Percentiles rank a stretch among this genome's conserved stretches.
Evolutionary conservation across 2,797 vertebrate species (phyloP).

Genomic region (Lutjanus argentimaculatus): DNA sequence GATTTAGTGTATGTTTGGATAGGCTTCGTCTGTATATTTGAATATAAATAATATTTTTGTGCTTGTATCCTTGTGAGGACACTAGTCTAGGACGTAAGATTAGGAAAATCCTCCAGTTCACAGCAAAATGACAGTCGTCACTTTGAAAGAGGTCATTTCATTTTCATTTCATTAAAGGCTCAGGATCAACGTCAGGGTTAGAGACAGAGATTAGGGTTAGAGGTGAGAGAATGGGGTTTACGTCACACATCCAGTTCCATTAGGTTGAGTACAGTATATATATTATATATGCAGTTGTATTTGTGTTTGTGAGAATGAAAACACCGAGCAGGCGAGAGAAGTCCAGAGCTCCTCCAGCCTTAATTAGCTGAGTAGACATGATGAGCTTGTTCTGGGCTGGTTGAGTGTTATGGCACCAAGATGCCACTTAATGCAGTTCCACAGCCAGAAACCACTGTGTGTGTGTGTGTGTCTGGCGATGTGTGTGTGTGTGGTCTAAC

Average conservation of each 20-base stretch:
- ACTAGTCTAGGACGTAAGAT: conserved; percentile 31
- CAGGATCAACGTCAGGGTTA: not conserved
- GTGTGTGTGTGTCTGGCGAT: conserved; percentile 26
- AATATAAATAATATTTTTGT: conserved; percentile 19
- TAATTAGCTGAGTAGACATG: conserved; percentile 69
- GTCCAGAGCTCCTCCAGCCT: conserved; percentile 42
- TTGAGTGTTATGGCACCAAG: conserved; percentile 38
- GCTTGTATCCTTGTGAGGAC: conserved; percentile 50
- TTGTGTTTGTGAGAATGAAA: conserved; percentile 43
- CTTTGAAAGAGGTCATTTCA: conserved; percentile 28
- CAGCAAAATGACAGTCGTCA: conserved; percentile 25
- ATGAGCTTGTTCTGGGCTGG: conserved; percentile 38
- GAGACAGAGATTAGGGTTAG: conserved; percentile 8
- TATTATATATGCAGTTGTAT: conserved; percentile 21
- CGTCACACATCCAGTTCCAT: not conserved
- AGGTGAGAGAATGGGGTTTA: conserved; percentile 16
- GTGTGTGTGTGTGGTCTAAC: conserved; percentile 23
- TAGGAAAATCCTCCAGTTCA: conserved; percentile 30
- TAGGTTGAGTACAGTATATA: not conserved
- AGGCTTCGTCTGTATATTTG: conserved; percentile 3
- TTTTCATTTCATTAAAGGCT: conserved; percentile 26
- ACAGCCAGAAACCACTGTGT: conserved; percentile 37
- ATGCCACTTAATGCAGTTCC: conserved; percentile 51
- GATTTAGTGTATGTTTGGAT: conserved; percentile 1
- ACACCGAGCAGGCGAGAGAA: conserved; percentile 34